phyloP scores from a whole-genome alignment of 2,113 vertebrate species.

The Spilogale gracilis region DNA sequence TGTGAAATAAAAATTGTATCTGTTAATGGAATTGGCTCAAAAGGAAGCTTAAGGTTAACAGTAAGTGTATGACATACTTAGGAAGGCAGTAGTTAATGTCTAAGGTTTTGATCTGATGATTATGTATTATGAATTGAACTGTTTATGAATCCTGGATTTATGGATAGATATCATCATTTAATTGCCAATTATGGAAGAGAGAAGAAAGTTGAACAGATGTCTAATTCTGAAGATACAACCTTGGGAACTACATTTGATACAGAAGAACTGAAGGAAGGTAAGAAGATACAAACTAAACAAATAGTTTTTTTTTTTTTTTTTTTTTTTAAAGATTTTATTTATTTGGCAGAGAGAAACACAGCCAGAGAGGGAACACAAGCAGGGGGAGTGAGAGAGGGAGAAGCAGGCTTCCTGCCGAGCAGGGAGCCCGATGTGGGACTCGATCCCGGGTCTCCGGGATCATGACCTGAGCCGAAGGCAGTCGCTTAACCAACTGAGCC shows the following conservation, averaged over 20 bases:
- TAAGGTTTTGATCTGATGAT: background rate
- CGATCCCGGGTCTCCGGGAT: too few relatives aligned
- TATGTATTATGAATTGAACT: background rate
- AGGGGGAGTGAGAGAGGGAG: too few relatives aligned
- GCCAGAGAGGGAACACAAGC: too few relatives aligned
- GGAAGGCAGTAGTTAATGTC: background rate
- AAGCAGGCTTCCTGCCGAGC: too few relatives aligned
- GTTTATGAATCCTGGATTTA: background rate
- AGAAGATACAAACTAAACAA: background rate
- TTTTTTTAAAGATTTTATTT: too few relatives aligned
- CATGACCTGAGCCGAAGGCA: too few relatives aligned
- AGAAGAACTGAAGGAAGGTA: conserved; percentile 15
- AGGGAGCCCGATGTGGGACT: too few relatives aligned
- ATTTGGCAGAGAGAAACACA: too few relatives aligned
- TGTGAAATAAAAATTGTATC: background rate
- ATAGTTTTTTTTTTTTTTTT: too few relatives aligned
- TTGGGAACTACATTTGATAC: background rate
- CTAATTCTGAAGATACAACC: background rate
- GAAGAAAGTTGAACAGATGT: background rate
- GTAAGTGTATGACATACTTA: background rate
- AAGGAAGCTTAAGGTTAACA: background rate
- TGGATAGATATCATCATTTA: conserved; percentile 60
- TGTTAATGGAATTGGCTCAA: background rate
- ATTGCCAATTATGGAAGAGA: conserved; percentile 11
- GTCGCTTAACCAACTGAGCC: too few relatives aligned